Conservation (phyloP, 1,140 invertebrate species). For the Neuroterus valhalla region DNA sequence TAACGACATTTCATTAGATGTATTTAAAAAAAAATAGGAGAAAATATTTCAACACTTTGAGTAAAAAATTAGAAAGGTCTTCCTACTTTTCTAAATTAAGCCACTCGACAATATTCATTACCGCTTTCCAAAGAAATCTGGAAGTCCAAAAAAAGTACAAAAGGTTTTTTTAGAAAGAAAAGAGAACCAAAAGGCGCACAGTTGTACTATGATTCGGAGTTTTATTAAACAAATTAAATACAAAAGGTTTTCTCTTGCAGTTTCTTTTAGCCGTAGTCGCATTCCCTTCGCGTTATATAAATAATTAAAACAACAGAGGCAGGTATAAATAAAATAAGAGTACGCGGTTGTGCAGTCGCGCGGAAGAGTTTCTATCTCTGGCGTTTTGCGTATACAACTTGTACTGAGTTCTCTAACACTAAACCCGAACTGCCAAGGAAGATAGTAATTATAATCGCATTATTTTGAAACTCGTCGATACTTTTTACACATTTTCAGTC, state of each 20-base stretch:
- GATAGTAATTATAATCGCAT: conserved; percentile 13
- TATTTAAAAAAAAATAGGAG: too few species aligned
- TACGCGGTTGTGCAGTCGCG: conserved; percentile 15
- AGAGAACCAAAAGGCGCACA: conserved; percentile 44
- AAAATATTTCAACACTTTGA: too few species aligned
- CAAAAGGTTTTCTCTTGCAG: conserved; percentile 59
- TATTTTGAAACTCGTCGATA: conserved; percentile 17
- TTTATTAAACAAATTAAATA: conserved; percentile 73
- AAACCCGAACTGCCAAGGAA: conserved; percentile 25
- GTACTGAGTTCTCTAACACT: conserved; percentile 23
- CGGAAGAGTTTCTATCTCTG: conserved; percentile 25
- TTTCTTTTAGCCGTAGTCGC: conserved; percentile 39
- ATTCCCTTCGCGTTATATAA: conserved; percentile 45
- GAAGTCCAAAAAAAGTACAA: conserved; percentile 31
- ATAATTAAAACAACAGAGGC: conserved; percentile 44
- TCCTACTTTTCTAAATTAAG: too few species aligned
- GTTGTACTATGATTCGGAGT: conserved; percentile 72
- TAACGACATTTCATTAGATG: too few species aligned
- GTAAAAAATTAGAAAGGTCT: too few species aligned
- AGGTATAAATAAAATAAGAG: conserved; percentile 26
- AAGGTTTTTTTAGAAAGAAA: conserved; percentile 31
- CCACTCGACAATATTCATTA: too few species aligned
- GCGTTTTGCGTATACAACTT: conserved; percentile 24
- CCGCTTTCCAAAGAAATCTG: not conserved
- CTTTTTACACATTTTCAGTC: conserved; percentile 24